A percentile compares a stretch with the other conserved stretches of the same genome.
Conservation (phyloP, 64 coral and sea anemone genomes). For the Dendrophyllia cribrosa region DNA sequence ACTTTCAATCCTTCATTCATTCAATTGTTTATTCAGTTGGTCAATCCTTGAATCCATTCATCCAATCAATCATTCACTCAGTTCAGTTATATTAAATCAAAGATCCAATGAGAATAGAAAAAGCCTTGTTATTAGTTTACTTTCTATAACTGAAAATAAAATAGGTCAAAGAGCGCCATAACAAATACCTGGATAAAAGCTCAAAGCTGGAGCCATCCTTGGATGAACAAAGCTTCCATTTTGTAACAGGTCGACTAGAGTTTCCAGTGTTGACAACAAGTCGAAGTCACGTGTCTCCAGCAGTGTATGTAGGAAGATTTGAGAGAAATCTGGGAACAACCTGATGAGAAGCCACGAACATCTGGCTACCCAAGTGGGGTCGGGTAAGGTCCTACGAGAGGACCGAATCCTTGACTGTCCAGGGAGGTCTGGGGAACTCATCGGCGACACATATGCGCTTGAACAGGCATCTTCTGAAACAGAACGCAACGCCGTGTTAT, state of each 20-base stretch:
- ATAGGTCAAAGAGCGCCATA: too few species aligned
- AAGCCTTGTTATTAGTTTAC: too few species aligned
- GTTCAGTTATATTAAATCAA: too few species aligned
- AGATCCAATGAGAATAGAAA: too few species aligned
- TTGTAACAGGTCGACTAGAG: not conserved
- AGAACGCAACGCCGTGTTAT: not conserved
- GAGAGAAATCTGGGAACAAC: slow-evolving; percentile 11
- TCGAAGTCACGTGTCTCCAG: slow-evolving; percentile 44
- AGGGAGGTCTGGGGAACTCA: slow-evolving; percentile 3
- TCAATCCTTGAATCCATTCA: too few species aligned
- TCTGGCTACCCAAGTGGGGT: slow-evolving; percentile 16
- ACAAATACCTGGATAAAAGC: slow-evolving; percentile 1
- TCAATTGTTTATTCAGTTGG: too few species aligned
- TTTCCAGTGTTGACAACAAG: slow-evolving; percentile 31
- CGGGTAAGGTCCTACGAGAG: not conserved
- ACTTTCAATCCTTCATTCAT: too few species aligned
- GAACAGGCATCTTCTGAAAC: not conserved
- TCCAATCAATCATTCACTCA: too few species aligned
- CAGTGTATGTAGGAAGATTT: slow-evolving; percentile 19
- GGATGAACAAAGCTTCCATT: not conserved
- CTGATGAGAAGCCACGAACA: slow-evolving; percentile 4
- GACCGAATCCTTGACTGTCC: not conserved
- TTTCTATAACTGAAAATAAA: too few species aligned
- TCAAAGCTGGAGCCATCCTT: not conserved
- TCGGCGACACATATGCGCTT: not conserved